Conservation (phyloP, 2,888 invertebrate genomes). For the Parnassius orleans region DNA sequence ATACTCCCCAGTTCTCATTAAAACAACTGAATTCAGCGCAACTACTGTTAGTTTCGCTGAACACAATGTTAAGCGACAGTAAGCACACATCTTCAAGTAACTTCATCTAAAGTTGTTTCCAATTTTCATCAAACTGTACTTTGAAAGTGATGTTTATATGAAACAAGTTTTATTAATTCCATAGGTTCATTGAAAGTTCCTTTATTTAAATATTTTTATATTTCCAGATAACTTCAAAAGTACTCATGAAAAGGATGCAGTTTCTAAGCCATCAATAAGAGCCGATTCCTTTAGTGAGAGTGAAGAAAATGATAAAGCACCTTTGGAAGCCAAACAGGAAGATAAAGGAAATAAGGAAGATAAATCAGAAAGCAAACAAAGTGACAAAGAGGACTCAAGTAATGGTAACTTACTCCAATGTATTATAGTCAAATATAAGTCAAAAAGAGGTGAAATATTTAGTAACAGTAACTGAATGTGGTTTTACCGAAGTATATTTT, state of each 20-base stretch:
- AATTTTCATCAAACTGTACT: too few species aligned
- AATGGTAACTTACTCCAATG: conserved; percentile 3
- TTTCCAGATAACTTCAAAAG: neutral
- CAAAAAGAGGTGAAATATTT: too few species aligned
- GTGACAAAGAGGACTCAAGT: conserved; percentile 15
- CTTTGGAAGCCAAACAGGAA: conserved; percentile 3
- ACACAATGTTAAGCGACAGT: conserved; percentile 9
- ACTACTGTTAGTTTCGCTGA: conserved; percentile 35
- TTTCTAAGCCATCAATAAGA: conserved; percentile 33
- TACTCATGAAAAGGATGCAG: conserved; percentile 1
- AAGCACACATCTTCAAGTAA: conserved; percentile 13
- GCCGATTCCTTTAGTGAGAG: conserved; percentile 41
- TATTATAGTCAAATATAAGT: neutral
- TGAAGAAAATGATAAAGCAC: conserved; percentile 24
- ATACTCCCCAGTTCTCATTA: conserved; percentile 29
- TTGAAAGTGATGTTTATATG: too few species aligned
- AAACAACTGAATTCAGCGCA: conserved; percentile 36
- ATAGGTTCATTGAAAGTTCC: too few species aligned
- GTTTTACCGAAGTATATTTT: too few species aligned
- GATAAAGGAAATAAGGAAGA: neutral
- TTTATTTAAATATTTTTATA: too few species aligned
- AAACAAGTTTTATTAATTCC: too few species aligned
- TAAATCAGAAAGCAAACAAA: conserved; percentile 2
- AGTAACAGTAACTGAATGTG: too few species aligned
- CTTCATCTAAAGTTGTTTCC: conserved; percentile 6